phyloP scores from a whole-genome alignment of 2,888 invertebrate genomes.

The Lycia hirtaria region DNA sequence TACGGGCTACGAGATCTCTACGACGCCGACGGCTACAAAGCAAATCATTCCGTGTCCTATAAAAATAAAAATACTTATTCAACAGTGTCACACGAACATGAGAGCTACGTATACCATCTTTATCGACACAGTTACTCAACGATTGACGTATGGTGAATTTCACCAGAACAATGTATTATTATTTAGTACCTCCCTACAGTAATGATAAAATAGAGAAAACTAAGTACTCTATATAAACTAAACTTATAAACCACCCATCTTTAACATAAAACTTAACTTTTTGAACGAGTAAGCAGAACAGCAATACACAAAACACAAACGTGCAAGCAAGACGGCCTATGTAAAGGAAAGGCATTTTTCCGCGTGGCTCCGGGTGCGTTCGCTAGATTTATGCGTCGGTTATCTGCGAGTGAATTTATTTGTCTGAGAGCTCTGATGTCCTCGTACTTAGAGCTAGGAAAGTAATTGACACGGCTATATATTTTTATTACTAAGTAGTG shows the following conservation, averaged over 20 bases:
- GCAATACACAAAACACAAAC: constrained; percentile 4
- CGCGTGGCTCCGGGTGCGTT: constrained; percentile 55
- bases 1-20: constrained; percentile 30
- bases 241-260: too few species aligned
- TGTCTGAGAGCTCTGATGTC: constrained; percentile 75
- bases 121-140: constrained; percentile 18
- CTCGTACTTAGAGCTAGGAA: constrained; percentile 46
- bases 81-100: neutral
- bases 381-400: constrained; percentile 78
- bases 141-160: constrained; percentile 11
- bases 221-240: too few species aligned
- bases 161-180: too few species aligned
- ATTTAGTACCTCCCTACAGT: too few species aligned
- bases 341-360: constrained; percentile 53
- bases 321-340: constrained; percentile 36
- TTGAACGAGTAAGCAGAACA: constrained; percentile 23
- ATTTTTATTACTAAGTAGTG: neutral
- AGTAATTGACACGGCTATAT: constrained; percentile 47
- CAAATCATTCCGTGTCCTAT: neutral
- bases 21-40: constrained; percentile 3
- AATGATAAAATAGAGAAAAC: too few species aligned
- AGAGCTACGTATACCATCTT: neutral
- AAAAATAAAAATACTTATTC: neutral
- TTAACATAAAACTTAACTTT: too few species aligned
- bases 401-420: constrained; percentile 81